Base-by-base conservation (phyloP, 2,113 vertebrate species). In the Catharus bicknelli region DNA sequence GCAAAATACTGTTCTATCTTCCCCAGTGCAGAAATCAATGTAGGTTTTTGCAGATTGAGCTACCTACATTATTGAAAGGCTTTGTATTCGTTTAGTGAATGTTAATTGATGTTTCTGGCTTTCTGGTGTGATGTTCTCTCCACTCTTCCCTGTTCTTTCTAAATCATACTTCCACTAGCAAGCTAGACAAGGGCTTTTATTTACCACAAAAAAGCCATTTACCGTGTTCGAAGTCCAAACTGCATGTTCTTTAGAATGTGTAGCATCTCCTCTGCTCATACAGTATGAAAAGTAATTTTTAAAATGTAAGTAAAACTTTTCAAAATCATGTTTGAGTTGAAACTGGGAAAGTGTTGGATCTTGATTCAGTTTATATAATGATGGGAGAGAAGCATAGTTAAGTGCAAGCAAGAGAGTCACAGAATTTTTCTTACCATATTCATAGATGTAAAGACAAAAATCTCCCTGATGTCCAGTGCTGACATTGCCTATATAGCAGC, bases 11-110 rank as follows among this genome's bases (percentile, higher is more conserved):
- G 98, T 43, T 51, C 86, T 27, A 79, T 97, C 86, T 96, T 98
- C 87, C 98, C 98, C 57, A 98, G 97, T 6, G 43, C 97, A n/a
- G 95, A 98, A 72, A 78, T 98, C 80, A 95, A 98, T 3, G 98
- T 99, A 93, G 97, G 98, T 73, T 77, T 80, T 80, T 83, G 14
- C 51, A 70, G 32, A 26, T 80, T 73, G 23, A 20, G 17, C 7
- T 47, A 27, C 14, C 25, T 32, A 12, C 17, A 13, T 29, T 19
- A 50, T 1, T 55, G 36, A 76, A 72, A 68, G 22, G 13, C 45
- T 89, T 58, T 80, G 22, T 68, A 3, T 85, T 74, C 76, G 11
- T 76, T 67, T 57, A 45, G 4, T 54, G 25, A 16, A 17, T 19
- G 27, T 58, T 80, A 67, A 27, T 79, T 36, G 15, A 0, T 50